A percentile compares a stretch with the other conserved stretches of the same genome.
phyloP scores from a whole-genome alignment of 2,113 vertebrate genomes.

The Equus przewalskii region DNA sequence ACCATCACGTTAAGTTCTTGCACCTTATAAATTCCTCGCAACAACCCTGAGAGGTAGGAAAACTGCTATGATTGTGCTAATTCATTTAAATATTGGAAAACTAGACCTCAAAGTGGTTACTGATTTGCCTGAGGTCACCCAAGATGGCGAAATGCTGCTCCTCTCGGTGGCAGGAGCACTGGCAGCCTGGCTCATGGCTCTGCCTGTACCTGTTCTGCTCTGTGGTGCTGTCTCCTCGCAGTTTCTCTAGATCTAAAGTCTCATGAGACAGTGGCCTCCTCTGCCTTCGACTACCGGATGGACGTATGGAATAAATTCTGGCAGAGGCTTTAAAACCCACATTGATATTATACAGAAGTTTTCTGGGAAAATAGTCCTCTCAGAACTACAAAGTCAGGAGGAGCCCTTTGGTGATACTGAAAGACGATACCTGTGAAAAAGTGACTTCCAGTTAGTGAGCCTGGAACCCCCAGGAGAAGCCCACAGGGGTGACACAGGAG shows the following conservation, averaged over 20 bases:
- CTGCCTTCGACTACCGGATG: neutral
- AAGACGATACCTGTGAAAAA: neutral
- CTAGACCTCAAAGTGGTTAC: neutral
- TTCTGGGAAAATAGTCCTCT: neutral
- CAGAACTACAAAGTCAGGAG: neutral
- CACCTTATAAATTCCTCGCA: constrained; percentile 22
- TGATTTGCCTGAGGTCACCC: neutral
- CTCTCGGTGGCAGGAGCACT: neutral
- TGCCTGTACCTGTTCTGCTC: no score
- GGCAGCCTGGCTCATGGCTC: neutral
- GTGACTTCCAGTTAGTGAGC: neutral
- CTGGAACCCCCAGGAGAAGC: neutral
- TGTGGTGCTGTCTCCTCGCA: rapidly evolving
- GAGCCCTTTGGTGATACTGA: neutral
- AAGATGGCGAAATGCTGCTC: neutral
- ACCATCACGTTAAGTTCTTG: neutral
- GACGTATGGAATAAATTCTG: neutral
- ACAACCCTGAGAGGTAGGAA: neutral
- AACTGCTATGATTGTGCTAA: neutral
- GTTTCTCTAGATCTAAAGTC: neutral
- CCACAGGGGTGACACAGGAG: neutral
- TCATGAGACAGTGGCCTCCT: neutral
- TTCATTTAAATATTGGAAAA: constrained; percentile 43
- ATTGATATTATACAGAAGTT: neutral
- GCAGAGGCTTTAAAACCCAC: constrained; percentile 13